phyloP scores from a whole-genome alignment of 2,113 vertebrate genomes.

The Balaeniceps rex region DNA sequence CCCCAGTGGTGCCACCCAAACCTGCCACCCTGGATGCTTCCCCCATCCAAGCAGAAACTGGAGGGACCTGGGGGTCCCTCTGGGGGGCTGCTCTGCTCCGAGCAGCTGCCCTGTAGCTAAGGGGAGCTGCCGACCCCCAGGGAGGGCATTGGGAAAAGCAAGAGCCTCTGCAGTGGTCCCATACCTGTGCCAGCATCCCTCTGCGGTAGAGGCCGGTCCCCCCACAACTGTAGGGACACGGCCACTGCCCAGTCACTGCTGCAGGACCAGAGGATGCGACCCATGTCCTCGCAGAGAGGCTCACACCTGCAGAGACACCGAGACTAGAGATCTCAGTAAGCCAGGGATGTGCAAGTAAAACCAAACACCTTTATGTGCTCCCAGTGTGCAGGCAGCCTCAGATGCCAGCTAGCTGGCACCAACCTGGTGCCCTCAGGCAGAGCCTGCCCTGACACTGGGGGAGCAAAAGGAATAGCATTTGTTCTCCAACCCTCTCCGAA shows the following conservation, averaged over 20 bases:
- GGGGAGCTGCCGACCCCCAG: accelerated
- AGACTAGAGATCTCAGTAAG: background rate
- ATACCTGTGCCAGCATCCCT: background rate
- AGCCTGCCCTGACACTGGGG: background rate
- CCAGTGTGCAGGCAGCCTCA: accelerated
- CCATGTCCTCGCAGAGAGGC: background rate
- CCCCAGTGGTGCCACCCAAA: background rate
- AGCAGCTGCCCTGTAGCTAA: background rate
- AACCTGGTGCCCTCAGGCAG: accelerated
- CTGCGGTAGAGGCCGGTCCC: accelerated
- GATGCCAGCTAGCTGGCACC: background rate
- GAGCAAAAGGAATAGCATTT: background rate
- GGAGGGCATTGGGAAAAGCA: background rate
- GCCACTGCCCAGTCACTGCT: background rate
- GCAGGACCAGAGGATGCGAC: background rate
- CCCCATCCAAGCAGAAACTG: background rate
- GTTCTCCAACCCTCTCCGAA: accelerated
- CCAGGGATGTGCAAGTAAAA: accelerated
- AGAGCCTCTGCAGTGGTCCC: background rate
- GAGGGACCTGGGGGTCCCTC: background rate
- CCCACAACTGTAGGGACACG: accelerated
- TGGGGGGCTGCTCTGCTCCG: background rate
- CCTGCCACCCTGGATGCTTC: too few relatives aligned
- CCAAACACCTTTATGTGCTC: background rate
- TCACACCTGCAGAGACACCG: background rate